Evolutionary conservation across 1,140 invertebrate species (phyloP).

Genomic region (Popillia japonica): DNA sequence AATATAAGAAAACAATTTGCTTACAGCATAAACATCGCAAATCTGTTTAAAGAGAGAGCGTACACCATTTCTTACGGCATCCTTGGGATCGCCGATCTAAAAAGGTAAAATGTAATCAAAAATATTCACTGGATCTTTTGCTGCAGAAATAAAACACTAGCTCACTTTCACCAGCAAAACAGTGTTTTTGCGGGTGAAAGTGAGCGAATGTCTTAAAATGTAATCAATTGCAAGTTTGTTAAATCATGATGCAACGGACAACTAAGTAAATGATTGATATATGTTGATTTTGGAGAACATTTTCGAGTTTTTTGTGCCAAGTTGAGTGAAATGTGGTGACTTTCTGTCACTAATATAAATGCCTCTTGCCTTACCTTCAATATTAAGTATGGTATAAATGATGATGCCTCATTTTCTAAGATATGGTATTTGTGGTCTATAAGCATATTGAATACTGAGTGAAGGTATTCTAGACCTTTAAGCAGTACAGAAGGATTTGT

Average conservation of each 20-base stretch:
- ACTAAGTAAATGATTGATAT: too few relatives aligned
- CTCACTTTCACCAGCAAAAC: too few relatives aligned
- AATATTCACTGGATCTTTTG: too few relatives aligned
- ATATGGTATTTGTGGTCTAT: slow-evolving; percentile 85
- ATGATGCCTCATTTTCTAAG: slow-evolving; percentile 88
- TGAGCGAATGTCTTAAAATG: too few relatives aligned
- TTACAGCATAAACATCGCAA: slow-evolving; percentile 85
- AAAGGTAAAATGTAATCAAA: neutral
- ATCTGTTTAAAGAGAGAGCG: slow-evolving; percentile 87
- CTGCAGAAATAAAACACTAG: too few relatives aligned
- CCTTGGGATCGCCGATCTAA: slow-evolving; percentile 95
- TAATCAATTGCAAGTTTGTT: too few relatives aligned
- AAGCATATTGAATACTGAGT: slow-evolving; percentile 81
- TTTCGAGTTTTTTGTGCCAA: too few relatives aligned
- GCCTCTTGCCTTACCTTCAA: slow-evolving; percentile 48
- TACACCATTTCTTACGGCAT: slow-evolving; percentile 89
- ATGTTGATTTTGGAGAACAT: too few relatives aligned
- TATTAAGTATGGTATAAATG: slow-evolving; percentile 88
- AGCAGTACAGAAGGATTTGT: slow-evolving; percentile 97
- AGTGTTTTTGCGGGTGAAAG: too few relatives aligned
- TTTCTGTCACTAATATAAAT: neutral
- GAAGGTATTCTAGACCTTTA: slow-evolving; percentile 92
- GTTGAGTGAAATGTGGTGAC: slow-evolving; percentile 44
- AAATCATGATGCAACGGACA: too few relatives aligned
- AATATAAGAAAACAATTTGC: slow-evolving; percentile 87